Conservation (phyloP, 2,888 invertebrate genomes). For the Blera fallax region DNA sequence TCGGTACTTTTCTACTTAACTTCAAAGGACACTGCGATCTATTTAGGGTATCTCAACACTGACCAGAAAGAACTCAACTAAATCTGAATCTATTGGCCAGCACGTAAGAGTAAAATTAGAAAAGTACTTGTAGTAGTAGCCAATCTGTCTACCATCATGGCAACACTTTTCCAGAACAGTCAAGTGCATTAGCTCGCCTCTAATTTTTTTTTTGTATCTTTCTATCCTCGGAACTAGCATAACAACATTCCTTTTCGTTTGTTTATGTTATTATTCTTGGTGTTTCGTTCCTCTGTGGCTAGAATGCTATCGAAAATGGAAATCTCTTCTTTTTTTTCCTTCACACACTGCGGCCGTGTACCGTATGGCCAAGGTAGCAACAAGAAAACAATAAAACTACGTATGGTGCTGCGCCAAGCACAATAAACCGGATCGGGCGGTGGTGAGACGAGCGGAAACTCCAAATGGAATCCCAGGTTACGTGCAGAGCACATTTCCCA, state of each 20-base stretch:
- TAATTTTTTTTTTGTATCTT: neutral
- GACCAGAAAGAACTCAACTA: no score
- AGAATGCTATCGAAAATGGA: constrained; percentile 12
- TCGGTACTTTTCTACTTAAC: no score
- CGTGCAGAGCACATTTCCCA: constrained; percentile 46
- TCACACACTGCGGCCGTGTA: neutral
- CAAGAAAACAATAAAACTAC: constrained; percentile 8
- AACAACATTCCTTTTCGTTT: constrained; percentile 6
- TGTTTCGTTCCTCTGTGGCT: constrained; percentile 12
- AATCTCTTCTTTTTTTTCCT: neutral
- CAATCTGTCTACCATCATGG: neutral
- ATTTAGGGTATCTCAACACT: no score
- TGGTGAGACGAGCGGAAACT: neutral
- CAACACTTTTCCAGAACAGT: neutral
- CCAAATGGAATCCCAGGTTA: constrained; percentile 41
- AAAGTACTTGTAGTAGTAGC: neutral
- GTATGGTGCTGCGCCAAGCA: neutral
- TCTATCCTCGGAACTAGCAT: neutral
- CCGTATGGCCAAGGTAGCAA: neutral
- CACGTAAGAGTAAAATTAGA: no score
- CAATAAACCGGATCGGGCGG: neutral
- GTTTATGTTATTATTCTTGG: constrained; percentile 17
- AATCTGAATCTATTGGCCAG: no score
- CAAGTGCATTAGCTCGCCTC: neutral
- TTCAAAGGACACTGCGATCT: no score